phyloP scores from a whole-genome alignment of 2,888 invertebrate species.

The Trachelus tabidus region DNA sequence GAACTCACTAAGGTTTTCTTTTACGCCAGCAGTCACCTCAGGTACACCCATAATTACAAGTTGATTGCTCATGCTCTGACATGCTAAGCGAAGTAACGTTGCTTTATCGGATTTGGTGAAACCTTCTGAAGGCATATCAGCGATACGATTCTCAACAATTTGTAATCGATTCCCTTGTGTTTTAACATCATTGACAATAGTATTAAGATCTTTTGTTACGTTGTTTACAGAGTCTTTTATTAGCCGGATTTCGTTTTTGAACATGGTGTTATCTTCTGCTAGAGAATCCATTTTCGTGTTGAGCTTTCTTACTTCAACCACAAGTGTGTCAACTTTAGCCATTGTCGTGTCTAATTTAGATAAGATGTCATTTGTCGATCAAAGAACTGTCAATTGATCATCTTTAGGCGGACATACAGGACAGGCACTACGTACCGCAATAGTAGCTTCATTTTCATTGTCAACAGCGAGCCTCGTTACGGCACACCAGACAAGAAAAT shows the following conservation, averaged over 20 bases:
- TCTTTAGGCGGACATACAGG: background rate
- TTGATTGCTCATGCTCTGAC: background rate
- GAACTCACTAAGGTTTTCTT: background rate
- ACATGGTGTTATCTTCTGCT: background rate
- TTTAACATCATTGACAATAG: background rate
- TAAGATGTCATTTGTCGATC: no score
- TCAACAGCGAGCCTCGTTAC: background rate
- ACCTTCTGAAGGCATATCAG: background rate
- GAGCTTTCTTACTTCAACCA: background rate
- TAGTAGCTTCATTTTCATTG: background rate
- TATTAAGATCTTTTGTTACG: background rate
- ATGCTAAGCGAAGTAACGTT: background rate
- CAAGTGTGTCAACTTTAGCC: background rate
- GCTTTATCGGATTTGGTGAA: background rate
- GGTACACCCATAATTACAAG: background rate
- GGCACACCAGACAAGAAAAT: background rate
- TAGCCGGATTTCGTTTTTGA: background rate
- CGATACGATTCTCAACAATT: background rate
- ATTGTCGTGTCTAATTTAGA: background rate
- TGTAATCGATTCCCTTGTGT: background rate
- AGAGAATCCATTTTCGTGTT: background rate
- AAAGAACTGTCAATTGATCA: no score
- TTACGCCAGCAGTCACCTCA: background rate
- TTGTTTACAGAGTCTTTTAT: background rate
- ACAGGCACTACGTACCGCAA: background rate